Evolutionary conservation across 2,797 vertebrate species (phyloP).

Genomic region (Nannoperca australis): DNA sequence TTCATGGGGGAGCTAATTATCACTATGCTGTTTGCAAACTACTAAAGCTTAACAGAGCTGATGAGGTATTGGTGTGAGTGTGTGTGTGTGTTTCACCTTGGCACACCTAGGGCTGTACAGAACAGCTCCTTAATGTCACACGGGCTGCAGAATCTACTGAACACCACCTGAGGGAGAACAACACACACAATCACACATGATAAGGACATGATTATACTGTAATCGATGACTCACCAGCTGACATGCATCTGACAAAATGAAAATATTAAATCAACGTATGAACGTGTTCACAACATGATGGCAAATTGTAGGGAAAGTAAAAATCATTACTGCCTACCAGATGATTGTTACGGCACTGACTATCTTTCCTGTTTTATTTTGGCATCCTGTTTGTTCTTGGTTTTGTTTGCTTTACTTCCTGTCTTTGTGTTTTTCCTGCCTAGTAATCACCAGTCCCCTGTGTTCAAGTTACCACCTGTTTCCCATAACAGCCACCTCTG

Average conservation of each 20-base stretch:
- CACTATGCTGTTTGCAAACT: neutral
- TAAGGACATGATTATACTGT: neutral
- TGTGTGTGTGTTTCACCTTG: slow-evolving; percentile 82
- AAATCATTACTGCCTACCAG: neutral
- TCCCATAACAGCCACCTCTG: no score
- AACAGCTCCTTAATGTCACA: slow-evolving; percentile 94
- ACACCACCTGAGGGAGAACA: slow-evolving; percentile 76
- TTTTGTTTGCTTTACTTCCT: no score
- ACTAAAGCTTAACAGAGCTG: neutral
- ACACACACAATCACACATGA: slow-evolving; percentile 18
- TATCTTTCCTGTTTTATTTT: no score
- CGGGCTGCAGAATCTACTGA: slow-evolving; percentile 89
- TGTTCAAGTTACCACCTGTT: no score
- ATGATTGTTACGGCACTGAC: no score
- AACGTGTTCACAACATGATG: neutral
- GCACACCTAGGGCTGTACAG: slow-evolving; percentile 90
- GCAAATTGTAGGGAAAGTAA: neutral
- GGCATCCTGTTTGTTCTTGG: no score
- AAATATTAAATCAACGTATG: neutral
- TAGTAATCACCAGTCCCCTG: no score
- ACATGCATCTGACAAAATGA: neutral
- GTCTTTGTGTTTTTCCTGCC: no score
- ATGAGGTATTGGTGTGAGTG: neutral
- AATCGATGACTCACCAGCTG: neutral
- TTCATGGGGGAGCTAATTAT: neutral